Percentiles rank a stretch among this genome's conserved stretches.
These are phyloP conservation scores for Mormyrus hasselquistii DNA, from an alignment of 2,797 vertebrate species.

Conservation along the genomic window DNA sequence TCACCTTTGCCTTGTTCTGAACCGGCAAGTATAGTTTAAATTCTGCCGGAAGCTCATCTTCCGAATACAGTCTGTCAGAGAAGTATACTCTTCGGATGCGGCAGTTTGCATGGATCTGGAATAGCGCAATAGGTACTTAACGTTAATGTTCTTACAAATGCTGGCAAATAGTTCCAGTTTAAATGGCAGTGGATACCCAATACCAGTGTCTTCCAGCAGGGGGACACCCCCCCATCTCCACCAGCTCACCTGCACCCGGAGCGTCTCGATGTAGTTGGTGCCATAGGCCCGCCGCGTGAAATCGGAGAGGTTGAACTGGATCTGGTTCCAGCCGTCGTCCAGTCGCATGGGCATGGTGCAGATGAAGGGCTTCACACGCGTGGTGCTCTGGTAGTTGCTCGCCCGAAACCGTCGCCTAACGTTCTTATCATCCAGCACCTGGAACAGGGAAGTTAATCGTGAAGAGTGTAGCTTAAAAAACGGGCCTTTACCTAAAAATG, in stretches of 20 bases:
- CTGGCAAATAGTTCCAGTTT: background rate
- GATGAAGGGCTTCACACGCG: constrained; percentile 91
- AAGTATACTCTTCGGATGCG: constrained; percentile 94
- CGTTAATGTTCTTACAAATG: background rate
- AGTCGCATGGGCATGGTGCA: constrained; percentile 97
- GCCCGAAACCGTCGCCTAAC: constrained; percentile 86
- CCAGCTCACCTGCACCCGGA: constrained; percentile 80
- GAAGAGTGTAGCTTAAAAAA: background rate
- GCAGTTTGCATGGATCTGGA: constrained; percentile 94
- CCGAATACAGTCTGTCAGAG: constrained; percentile 91
- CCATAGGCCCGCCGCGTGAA: constrained; percentile 91
- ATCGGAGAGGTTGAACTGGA: constrained; percentile 93
- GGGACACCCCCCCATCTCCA: background rate
- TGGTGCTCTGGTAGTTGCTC: constrained; percentile 94
- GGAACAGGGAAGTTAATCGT: background rate
- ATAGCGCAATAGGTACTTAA: background rate
- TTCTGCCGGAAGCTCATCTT: constrained; percentile 93
- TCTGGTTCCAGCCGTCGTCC: constrained; percentile 97
- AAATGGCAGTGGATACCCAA: background rate
- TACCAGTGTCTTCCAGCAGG: background rate
- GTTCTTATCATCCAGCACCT: constrained; percentile 96
- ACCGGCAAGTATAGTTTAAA: constrained; percentile 95
- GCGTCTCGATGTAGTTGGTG: constrained; percentile 92
- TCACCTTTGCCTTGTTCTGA: constrained; percentile 92
- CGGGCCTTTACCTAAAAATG: background rate